Conservation (phyloP, 2,113 vertebrate genomes). For the Ploceus nigricollis region DNA sequence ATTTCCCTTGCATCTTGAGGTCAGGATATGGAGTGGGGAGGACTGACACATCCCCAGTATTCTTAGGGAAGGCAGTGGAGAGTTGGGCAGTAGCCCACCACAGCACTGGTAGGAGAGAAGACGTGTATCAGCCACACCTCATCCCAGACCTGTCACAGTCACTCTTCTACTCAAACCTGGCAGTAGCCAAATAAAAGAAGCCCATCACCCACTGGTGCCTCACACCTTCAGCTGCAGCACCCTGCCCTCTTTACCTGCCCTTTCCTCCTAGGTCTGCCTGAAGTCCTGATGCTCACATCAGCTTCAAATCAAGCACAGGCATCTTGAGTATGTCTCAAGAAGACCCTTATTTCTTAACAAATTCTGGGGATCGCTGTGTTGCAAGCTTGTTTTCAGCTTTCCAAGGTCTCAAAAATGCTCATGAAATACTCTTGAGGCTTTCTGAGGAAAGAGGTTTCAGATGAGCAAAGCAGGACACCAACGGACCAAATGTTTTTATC, state of each 20-base stretch:
- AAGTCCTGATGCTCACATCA: neutral
- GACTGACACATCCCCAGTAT: neutral
- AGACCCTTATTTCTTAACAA: neutral
- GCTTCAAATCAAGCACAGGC: neutral
- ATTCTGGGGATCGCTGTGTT: neutral
- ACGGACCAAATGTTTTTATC: neutral
- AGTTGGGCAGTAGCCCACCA: neutral
- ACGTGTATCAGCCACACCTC: neutral
- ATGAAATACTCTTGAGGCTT: neutral
- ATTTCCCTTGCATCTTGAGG: neutral
- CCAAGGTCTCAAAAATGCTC: neutral
- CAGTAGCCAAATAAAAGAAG: neutral
- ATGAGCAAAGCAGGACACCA: neutral
- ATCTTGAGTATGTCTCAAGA: neutral
- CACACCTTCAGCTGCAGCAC: neutral
- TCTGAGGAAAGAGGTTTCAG: neutral
- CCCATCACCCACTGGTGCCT: neutral
- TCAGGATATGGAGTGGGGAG: neutral
- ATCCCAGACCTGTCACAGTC: neutral
- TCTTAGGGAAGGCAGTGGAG: neutral
- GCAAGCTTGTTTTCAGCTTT: neutral
- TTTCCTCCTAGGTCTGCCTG: neutral
- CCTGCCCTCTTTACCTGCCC: neutral
- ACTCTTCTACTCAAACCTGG: neutral
- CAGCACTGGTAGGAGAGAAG: fast-evolving